A percentile compares a stretch with the other conserved stretches of the same genome.
Evolutionary conservation across 2,797 vertebrate species (phyloP).

Genomic region (Lacerta viridis): DNA sequence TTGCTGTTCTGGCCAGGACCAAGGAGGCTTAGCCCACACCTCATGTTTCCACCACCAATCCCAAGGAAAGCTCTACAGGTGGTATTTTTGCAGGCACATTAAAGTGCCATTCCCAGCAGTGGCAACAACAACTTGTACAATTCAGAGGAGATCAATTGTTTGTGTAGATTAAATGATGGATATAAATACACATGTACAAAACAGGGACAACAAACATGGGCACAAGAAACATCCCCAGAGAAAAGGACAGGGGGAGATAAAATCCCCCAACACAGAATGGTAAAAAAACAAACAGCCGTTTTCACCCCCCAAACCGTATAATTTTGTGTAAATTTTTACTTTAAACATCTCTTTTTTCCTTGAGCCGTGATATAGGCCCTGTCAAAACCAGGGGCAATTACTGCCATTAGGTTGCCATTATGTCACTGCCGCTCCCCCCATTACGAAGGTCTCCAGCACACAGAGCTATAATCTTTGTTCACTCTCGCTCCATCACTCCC

Average conservation of each 20-base stretch:
- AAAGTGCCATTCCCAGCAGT: conserved; percentile 50
- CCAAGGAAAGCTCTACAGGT: conserved; percentile 31
- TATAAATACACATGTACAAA: conserved; percentile 64
- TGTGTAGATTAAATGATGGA: conserved; percentile 75
- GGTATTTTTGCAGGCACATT: conserved; percentile 27
- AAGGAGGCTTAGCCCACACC: not conserved
- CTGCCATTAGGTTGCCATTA: conserved; percentile 99
- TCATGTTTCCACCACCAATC: conserved; percentile 19
- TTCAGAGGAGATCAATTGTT: conserved; percentile 65
- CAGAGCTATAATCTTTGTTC: conserved; percentile 98
- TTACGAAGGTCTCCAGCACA: conserved; percentile 85
- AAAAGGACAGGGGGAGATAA: conserved; percentile 71
- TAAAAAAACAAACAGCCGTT: conserved; percentile 88
- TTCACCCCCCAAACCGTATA: conserved; percentile 92
- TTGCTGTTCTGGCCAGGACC: conserved; percentile 2
- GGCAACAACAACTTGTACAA: accelerated
- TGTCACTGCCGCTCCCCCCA: conserved; percentile 93
- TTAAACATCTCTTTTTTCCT: conserved; percentile 94
- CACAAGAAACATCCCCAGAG: conserved; percentile 71
- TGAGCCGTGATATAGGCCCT: conserved; percentile 97
- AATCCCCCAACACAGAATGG: conserved; percentile 73
- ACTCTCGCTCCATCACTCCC: conserved; percentile 94
- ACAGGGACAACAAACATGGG: conserved; percentile 61
- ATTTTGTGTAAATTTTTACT: conserved; percentile 99
- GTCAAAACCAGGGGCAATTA: conserved; percentile 99